Evolutionary conservation across 2,888 invertebrate species (phyloP).

Genomic region (Phalera bucephala): DNA sequence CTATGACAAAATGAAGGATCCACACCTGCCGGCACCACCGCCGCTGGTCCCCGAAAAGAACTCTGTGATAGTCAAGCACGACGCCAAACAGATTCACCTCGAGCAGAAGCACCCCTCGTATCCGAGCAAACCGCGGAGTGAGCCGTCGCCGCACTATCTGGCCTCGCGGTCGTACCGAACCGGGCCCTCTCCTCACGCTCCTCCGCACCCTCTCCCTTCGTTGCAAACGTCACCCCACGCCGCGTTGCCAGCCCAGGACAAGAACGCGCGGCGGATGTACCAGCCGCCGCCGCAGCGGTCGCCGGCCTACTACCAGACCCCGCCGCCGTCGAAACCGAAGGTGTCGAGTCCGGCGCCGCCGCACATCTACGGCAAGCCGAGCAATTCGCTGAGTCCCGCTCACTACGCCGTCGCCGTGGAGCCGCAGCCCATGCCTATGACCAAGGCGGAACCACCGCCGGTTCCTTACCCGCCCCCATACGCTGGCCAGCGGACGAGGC

Average conservation of each 20-base stretch:
- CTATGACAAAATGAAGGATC: constrained; percentile 85
- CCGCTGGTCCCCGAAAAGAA: constrained; percentile 88
- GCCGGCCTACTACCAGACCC: constrained; percentile 75
- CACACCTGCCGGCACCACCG: constrained; percentile 86
- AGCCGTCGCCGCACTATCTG: constrained; percentile 82
- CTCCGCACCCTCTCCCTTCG: constrained; percentile 77
- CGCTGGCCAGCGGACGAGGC: constrained; percentile 58
- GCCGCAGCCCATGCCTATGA: constrained; percentile 76
- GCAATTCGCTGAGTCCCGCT: constrained; percentile 74
- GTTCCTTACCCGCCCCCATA: constrained; percentile 73
- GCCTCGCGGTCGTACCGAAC: constrained; percentile 74
- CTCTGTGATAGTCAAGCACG: constrained; percentile 91
- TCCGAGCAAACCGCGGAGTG: constrained; percentile 82
- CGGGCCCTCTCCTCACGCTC: constrained; percentile 79
- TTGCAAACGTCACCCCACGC: constrained; percentile 71
- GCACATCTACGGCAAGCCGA: constrained; percentile 87
- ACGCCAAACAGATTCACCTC: constrained; percentile 85
- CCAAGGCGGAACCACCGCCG: constrained; percentile 78
- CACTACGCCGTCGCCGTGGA: constrained; percentile 69
- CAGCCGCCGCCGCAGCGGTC: constrained; percentile 59
- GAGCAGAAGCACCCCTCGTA: constrained; percentile 81
- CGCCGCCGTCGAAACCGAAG: constrained; percentile 83
- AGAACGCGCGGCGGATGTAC: constrained; percentile 40
- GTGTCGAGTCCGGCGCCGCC: constrained; percentile 91
- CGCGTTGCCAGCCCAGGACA: constrained; percentile 52